These are phyloP conservation scores for Meliscaeva auricollis DNA, from an alignment of 2,888 invertebrate species.

Conservation along the genomic window DNA sequence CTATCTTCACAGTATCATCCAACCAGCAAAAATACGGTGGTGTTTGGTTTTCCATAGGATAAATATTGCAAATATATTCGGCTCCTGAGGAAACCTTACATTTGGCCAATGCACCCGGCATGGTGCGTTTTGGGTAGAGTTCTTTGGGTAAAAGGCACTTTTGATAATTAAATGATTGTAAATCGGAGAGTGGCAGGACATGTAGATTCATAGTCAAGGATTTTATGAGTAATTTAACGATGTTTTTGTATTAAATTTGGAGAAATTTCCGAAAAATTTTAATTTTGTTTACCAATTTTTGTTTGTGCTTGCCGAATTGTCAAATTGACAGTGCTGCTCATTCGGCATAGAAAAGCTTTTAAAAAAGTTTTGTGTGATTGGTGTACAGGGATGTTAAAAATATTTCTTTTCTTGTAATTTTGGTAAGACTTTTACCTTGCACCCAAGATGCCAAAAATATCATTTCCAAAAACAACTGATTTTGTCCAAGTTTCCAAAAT, in stretches of 20 bases:
- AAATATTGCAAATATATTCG: constrained; percentile 63
- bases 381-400: constrained; percentile 2
- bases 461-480: no score
- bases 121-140: constrained; percentile 37
- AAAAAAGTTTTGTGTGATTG: background rate
- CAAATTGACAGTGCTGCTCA: background rate
- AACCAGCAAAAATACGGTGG: constrained; percentile 49
- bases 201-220: constrained; percentile 48
- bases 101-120: constrained; percentile 57
- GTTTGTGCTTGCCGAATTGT: constrained; percentile 15
- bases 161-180: constrained; percentile 49
- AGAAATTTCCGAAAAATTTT: background rate
- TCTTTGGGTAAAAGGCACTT: constrained; percentile 59
- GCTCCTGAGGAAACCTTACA: constrained; percentile 48
- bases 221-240: background rate
- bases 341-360: background rate
- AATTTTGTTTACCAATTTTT: constrained; percentile 29
- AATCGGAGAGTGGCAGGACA: constrained; percentile 46
- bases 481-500: no score
- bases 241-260: constrained; percentile 1
- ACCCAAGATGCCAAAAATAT: no score
- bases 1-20: constrained; percentile 53
- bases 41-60: constrained; percentile 41
- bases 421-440: no score
- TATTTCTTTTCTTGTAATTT: background rate